Evolutionary conservation across 1,140 invertebrate species (phyloP).

Genomic region (Euglossa dilemma): DNA sequence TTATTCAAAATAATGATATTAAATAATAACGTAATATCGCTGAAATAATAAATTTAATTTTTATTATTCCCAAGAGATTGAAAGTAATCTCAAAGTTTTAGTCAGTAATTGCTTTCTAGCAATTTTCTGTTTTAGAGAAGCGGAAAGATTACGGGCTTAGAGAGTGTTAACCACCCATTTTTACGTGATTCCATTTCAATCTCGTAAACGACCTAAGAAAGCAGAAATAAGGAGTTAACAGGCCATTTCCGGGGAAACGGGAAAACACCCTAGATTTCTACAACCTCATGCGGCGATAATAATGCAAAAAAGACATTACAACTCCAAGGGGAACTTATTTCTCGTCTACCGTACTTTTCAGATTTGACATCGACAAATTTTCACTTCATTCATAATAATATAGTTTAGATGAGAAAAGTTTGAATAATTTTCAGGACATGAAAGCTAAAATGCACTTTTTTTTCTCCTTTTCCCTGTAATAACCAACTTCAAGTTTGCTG

Average conservation of each 20-base stretch:
- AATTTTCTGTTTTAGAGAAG: no score
- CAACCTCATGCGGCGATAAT: not conserved
- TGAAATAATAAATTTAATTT: no score
- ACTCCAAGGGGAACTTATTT: not conserved
- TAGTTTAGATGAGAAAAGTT: slow-evolving; percentile 5
- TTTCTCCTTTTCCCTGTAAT: not conserved
- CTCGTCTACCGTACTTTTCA: not conserved
- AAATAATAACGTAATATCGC: no score
- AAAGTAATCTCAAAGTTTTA: no score
- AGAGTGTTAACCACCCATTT: no score
- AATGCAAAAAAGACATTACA: not conserved
- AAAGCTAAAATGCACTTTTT: not conserved
- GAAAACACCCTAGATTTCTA: not conserved
- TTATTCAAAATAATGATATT: no score
- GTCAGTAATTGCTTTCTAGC: no score
- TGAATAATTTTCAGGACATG: not conserved
- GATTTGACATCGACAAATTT: not conserved
- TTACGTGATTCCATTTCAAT: no score
- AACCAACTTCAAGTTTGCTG: not conserved
- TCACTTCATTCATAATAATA: not conserved
- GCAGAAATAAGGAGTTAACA: no score
- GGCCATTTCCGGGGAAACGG: not conserved
- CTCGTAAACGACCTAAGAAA: no score
- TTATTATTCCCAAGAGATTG: no score
- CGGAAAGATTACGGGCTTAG: no score